Evolutionary conservation across 2,888 invertebrate genomes (phyloP).

Genomic region (Eupithecia tripunctaria): DNA sequence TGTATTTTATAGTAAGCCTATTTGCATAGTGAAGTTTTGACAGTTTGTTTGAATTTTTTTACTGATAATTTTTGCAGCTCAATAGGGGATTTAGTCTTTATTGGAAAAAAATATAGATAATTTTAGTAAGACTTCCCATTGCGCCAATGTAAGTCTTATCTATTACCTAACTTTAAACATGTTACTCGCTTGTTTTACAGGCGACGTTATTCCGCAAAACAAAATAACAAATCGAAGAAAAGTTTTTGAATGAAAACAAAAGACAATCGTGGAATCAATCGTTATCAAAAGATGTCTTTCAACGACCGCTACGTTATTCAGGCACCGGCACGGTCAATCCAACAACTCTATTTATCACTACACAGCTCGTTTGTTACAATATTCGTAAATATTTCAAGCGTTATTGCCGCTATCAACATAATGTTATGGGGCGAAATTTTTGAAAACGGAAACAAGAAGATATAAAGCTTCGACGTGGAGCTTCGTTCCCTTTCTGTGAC

Average conservation of each 20-base stretch:
- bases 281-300: slow-evolving; percentile 14
- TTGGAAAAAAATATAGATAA: background rate
- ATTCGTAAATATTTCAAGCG: slow-evolving; percentile 84
- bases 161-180: background rate
- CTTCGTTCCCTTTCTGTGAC: slow-evolving; percentile 54
- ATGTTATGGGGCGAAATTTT: slow-evolving; percentile 83
- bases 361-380: slow-evolving; percentile 78
- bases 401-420: slow-evolving; percentile 83
- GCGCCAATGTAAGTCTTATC: too few species aligned
- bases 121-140: background rate
- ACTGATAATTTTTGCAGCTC: too few species aligned
- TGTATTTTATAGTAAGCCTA: too few species aligned
- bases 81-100: too few species aligned
- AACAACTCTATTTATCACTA: slow-evolving; percentile 75
- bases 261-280: background rate
- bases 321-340: slow-evolving; percentile 72
- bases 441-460: slow-evolving; percentile 81
- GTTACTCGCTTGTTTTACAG: too few species aligned
- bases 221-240: background rate
- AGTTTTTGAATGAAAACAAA: background rate
- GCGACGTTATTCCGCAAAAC: background rate
- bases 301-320: slow-evolving; percentile 60
- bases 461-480: slow-evolving; percentile 75
- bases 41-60: too few species aligned
- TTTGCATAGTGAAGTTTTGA: too few species aligned